These are phyloP conservation scores for Pheosia gnoma DNA, from an alignment of 2,888 invertebrate species.

Conservation along the genomic window DNA sequence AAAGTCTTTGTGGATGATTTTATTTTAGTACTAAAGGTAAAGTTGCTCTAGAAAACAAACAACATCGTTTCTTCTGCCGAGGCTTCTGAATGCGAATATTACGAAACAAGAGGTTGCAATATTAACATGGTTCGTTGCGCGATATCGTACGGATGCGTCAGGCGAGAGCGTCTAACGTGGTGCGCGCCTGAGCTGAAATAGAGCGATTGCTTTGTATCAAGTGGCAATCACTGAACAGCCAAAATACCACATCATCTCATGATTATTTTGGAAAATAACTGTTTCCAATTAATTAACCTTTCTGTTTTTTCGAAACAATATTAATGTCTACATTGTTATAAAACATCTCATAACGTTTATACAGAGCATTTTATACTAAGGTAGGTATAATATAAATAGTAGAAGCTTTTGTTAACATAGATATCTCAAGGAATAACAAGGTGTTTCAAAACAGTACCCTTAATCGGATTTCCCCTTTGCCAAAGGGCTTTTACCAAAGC, in stretches of 20 bases:
- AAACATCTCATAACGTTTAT: not conserved
- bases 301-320: not conserved
- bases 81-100: slow-evolving; percentile 31
- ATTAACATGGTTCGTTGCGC: slow-evolving; percentile 59
- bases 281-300: too few species aligned
- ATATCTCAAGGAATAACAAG: slow-evolving; percentile 33
- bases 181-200: slow-evolving; percentile 54
- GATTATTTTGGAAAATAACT: slow-evolving; percentile 25
- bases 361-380: not conserved
- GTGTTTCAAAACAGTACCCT: slow-evolving; percentile 39
- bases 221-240: slow-evolving; percentile 43
- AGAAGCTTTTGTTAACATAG: slow-evolving; percentile 3
- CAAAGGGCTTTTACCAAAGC: slow-evolving; percentile 46
- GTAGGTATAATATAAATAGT: not conserved
- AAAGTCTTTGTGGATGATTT: not conserved
- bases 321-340: not conserved
- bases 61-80: slow-evolving; percentile 19
- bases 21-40: not conserved
- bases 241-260: slow-evolving; percentile 18
- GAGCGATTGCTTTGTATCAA: slow-evolving; percentile 57
- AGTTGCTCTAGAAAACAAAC: slow-evolving; percentile 8
- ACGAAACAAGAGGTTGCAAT: slow-evolving; percentile 52
- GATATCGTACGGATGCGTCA: slow-evolving; percentile 45
- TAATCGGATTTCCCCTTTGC: slow-evolving; percentile 48
- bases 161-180: slow-evolving; percentile 38